Base-by-base conservation (phyloP, 2,797 vertebrate genomes). In the Channallabes apus region DNA sequence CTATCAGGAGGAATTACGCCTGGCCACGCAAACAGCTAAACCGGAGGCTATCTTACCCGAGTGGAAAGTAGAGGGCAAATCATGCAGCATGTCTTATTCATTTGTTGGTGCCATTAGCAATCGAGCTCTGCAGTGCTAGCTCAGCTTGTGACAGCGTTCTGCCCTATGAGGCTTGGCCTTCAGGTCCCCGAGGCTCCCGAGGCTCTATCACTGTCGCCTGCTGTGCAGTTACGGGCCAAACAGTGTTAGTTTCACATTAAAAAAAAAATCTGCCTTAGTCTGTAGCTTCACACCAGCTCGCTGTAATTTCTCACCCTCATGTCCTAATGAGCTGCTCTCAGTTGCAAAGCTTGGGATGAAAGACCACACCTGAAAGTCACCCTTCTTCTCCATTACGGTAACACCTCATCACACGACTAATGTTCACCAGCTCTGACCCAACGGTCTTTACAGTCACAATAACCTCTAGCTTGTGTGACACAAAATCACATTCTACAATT, bases 51-150 rank as follows among this genome's bases (percentile, higher is more conserved):
- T 84, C 72, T 62, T 78, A 69, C 79, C 83, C 24, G 29, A 88
- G 38, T 58, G 64, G 79, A 54, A 76, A 22, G 73, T 41, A 80
- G 67, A 80, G 24, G 20, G 2, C 14, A 59, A 82, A 85, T 88
- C 82, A 65, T 56, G 69, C 61, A 67, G 85, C 83, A 82, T 75
- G 80, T 58, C 82, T 84, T 84, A 76, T 87, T 89, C 80, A 89
- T 88, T 86, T 88, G 76, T 84, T 61, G 64, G 41, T 88, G 88
- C 84, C 88, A 84, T 82, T 82, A 78, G 59, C 75, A 82, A 86
- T 86, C 64, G 32, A 20, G 67, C 78, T 64, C 8, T 35, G 54
- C 68, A 20, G 20, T 27, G 56, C 15, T 41, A 59, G 54, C 82
- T 73, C 38, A n/a, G 78, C 61, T 62, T 38, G 64, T 84, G 84